phyloP scores from a whole-genome alignment of 2,113 vertebrate genomes.

The Cromileptes altivelis region DNA sequence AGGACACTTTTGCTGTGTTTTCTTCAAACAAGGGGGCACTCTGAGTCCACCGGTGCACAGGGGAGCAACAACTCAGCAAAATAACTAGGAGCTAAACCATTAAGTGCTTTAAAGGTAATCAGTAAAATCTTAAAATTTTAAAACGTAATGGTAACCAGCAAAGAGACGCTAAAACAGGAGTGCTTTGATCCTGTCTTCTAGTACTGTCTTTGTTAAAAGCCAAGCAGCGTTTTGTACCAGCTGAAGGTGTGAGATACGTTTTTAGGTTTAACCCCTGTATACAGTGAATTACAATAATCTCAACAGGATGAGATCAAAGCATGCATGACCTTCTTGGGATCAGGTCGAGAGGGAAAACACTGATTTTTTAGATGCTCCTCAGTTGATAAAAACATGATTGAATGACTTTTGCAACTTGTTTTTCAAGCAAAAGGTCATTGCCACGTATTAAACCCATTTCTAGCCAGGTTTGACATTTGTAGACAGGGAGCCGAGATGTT shows the following conservation, averaged over 20 bases:
- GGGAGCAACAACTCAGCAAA: neutral
- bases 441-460: neutral
- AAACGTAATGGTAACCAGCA: neutral
- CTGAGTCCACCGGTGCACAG: neutral
- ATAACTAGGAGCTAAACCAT: neutral
- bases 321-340: neutral
- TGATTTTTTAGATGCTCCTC: neutral
- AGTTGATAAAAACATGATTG: constrained; percentile 17
- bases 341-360: neutral
- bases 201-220: neutral
- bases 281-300: neutral
- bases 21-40: neutral
- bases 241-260: neutral
- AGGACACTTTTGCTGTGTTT: neutral
- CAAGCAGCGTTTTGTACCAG: neutral
- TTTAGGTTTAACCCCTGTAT: neutral
- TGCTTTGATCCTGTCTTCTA: neutral
- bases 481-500: neutral
- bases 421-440: constrained; percentile 20
- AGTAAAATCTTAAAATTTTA: neutral
- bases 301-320: neutral
- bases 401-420: neutral
- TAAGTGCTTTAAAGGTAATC: constrained; percentile 6
- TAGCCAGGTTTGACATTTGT: constrained; percentile 15
- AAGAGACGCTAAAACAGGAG: neutral